Percentiles rank a stretch among this genome's conserved stretches.
phyloP scores from a whole-genome alignment of 2,888 invertebrate species.

The Tillus elongatus region DNA sequence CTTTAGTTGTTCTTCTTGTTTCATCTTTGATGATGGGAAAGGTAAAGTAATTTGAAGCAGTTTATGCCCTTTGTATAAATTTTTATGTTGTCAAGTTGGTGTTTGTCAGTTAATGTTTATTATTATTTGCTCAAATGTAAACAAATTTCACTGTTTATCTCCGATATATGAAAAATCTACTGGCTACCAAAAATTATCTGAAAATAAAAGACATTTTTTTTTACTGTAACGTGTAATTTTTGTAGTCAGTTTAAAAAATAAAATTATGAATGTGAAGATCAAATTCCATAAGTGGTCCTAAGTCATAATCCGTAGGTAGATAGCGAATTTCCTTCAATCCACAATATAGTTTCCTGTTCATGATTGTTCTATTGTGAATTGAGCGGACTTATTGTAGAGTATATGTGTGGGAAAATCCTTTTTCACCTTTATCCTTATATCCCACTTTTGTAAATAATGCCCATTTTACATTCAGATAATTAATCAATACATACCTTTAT shows the following conservation, averaged over 20 bases:
- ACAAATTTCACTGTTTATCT: neutral
- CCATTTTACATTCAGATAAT: conserved; percentile 1
- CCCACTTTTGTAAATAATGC: neutral
- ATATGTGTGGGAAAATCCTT: neutral
- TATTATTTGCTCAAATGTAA: neutral
- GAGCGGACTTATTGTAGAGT: neutral
- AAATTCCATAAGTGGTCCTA: conserved; percentile 29
- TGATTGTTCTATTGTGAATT: neutral
- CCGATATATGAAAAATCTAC: conserved; percentile 3
- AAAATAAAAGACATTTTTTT: conserved; percentile 19
- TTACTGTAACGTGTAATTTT: conserved; percentile 12
- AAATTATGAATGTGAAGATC: conserved; percentile 20
- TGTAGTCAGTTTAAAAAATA: conserved; percentile 15
- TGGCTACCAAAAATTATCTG: conserved; percentile 14
- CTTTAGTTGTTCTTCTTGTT: too few species aligned
- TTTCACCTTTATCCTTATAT: neutral
- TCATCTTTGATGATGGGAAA: too few species aligned
- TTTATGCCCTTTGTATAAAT: too few species aligned
- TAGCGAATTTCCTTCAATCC: conserved; percentile 3
- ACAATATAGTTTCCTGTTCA: conserved; percentile 8
- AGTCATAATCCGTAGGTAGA: conserved; percentile 26
- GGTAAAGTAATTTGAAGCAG: too few species aligned
- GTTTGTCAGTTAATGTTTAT: too few species aligned
- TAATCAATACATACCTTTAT: neutral
- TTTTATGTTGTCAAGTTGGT: too few species aligned